Conservation (phyloP, 1,140 invertebrate genomes). For the Aphis gossypii region DNA sequence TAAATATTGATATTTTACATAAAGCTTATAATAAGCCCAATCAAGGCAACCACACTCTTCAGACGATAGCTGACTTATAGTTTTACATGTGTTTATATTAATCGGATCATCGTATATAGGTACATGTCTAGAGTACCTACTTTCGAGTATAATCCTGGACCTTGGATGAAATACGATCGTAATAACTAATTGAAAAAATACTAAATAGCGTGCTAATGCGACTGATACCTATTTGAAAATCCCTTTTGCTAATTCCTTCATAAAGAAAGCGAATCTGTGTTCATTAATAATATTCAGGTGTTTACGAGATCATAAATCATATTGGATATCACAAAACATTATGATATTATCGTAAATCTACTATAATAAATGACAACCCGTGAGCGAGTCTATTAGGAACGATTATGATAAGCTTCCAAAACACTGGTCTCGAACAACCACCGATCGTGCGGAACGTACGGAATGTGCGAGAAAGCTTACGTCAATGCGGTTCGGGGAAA, state of each 20-base stretch:
- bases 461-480: not conserved
- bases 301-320: not conserved
- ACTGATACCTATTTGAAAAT: not conserved
- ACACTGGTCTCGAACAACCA: not conserved
- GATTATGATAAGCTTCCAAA: not conserved
- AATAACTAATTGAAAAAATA: not conserved
- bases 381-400: not conserved
- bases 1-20: not conserved
- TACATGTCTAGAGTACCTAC: slow-evolving; percentile 1
- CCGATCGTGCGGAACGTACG: not conserved
- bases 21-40: not conserved
- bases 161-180: not conserved
- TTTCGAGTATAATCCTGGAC: slow-evolving; percentile 9
- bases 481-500: not conserved
- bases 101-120: not conserved
- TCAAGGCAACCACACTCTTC: not conserved
- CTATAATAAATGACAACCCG: not conserved
- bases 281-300: not conserved
- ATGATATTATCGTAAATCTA: not conserved
- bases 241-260: not conserved
- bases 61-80: not conserved
- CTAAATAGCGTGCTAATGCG: not conserved
- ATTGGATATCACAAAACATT: not conserved
- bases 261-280: not conserved
- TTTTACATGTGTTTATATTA: not conserved